phyloP scores from a whole-genome alignment of 53 echinoderm and acorn worm species.

The Stichopus horrens region DNA sequence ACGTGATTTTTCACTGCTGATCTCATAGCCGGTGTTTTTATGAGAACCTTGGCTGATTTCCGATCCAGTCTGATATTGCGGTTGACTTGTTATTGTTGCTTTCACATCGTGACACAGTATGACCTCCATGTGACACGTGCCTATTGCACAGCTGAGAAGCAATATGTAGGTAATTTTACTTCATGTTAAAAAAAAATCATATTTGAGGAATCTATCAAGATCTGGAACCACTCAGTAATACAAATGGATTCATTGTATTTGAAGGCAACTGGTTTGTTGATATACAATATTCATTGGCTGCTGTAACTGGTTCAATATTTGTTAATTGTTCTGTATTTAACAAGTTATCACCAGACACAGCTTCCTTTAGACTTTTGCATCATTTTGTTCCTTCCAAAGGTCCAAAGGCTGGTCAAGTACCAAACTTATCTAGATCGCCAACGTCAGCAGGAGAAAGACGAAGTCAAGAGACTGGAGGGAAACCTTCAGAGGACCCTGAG shows the following conservation, averaged over 20 bases:
- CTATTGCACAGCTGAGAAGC: too few species aligned
- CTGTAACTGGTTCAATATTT: background rate
- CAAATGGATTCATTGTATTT: too few species aligned
- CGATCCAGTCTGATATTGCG: background rate
- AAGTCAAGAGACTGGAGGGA: conserved; percentile 54
- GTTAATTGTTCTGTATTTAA: background rate
- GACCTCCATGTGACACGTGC: background rate
- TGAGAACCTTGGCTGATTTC: background rate
- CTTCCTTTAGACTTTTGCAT: background rate
- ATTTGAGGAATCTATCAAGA: too few species aligned
- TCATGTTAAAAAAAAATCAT: too few species aligned
- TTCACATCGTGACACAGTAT: background rate
- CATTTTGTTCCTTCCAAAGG: background rate
- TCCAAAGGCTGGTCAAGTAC: conserved; percentile 49
- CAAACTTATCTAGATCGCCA: conserved; percentile 51
- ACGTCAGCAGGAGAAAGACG: conserved; percentile 58
- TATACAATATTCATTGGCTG: background rate
- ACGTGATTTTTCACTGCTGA: background rate
- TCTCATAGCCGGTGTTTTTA: background rate
- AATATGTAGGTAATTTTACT: too few species aligned
- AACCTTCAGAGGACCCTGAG: conserved; percentile 67
- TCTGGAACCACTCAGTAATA: too few species aligned
- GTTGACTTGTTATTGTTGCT: background rate
- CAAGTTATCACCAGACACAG: background rate
- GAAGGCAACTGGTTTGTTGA: background rate